Conservation (phyloP, 2,797 vertebrate genomes). For the Etheostoma perlongum region DNA sequence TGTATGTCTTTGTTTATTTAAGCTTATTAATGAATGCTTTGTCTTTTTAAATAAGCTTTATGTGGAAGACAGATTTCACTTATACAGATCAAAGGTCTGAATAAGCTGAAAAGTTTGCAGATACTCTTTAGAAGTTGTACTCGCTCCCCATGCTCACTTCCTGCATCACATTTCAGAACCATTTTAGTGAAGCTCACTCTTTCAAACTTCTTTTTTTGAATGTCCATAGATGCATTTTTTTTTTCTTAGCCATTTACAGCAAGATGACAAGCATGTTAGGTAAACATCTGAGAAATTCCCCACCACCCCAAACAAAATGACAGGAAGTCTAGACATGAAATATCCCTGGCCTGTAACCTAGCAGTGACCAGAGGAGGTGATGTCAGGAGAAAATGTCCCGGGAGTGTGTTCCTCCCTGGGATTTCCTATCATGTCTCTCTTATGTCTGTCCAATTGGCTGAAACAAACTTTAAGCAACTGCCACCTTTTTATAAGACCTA, state of each 20-base stretch:
- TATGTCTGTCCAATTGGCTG: constrained; percentile 67
- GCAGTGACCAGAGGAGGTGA: constrained; percentile 70
- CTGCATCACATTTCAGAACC: constrained; percentile 52
- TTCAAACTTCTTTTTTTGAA: constrained; percentile 31
- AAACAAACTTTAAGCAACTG: constrained; percentile 57
- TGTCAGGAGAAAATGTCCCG: constrained; percentile 65
- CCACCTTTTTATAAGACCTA: constrained; percentile 37
- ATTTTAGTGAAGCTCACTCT: constrained; percentile 25
- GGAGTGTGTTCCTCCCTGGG: constrained; percentile 62
- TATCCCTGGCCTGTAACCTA: constrained; percentile 64
- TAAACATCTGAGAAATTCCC: constrained; percentile 45
- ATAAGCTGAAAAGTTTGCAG: constrained; percentile 53
- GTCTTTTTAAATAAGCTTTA: not conserved
- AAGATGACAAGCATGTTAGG: constrained; percentile 17
- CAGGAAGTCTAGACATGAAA: constrained; percentile 72
- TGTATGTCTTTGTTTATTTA: constrained; percentile 49
- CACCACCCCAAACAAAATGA: constrained; percentile 51
- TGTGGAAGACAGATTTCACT: constrained; percentile 27
- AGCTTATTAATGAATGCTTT: constrained; percentile 22
- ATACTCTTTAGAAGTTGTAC: constrained; percentile 50
- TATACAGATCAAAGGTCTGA: constrained; percentile 54
- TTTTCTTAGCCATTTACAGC: constrained; percentile 18
- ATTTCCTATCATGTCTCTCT: constrained; percentile 74
- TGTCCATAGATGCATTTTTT: not conserved
- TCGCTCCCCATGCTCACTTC: constrained; percentile 53